Evolutionary conservation across 37 sponge, comb jelly and placozoan species (phyloP).

Genomic region (Crambe crambe): DNA sequence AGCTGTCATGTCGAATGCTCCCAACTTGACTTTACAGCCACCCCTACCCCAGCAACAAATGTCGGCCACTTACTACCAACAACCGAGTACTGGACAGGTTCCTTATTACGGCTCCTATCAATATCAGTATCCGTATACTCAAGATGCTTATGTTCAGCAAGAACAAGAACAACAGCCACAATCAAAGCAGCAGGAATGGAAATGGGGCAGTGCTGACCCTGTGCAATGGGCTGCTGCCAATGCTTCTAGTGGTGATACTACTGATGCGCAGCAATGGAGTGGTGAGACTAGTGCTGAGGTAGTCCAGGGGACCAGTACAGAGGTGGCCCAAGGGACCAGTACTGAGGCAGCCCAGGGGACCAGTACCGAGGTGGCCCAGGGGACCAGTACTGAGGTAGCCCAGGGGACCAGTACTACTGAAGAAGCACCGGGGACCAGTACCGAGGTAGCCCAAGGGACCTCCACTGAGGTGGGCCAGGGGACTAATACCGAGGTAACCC

Average conservation of each 20-base stretch:
- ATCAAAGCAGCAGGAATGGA: not conserved
- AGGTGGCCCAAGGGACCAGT: not conserved
- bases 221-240: not conserved
- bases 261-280: not conserved
- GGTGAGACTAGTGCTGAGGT: not conserved
- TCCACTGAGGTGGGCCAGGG: too few relatives aligned
- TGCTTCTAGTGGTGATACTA: not conserved
- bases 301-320: not conserved
- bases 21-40: not conserved
- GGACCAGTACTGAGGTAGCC: not conserved
- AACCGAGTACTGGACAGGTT: conserved; percentile 11
- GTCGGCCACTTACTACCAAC: conserved; percentile 11
- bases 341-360: not conserved
- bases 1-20: not conserved
- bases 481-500: too few relatives aligned
- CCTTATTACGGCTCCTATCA: conserved; percentile 4
- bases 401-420: not conserved
- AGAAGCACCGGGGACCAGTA: not conserved
- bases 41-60: not conserved
- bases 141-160: not conserved
- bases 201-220: not conserved
- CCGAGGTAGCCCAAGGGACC: too few relatives aligned
- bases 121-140: not conserved
- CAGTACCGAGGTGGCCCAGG: not conserved
- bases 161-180: not conserved